Base-by-base conservation (phyloP, 2,888 invertebrate species). In the Mimumesa dahlbomi region DNA sequence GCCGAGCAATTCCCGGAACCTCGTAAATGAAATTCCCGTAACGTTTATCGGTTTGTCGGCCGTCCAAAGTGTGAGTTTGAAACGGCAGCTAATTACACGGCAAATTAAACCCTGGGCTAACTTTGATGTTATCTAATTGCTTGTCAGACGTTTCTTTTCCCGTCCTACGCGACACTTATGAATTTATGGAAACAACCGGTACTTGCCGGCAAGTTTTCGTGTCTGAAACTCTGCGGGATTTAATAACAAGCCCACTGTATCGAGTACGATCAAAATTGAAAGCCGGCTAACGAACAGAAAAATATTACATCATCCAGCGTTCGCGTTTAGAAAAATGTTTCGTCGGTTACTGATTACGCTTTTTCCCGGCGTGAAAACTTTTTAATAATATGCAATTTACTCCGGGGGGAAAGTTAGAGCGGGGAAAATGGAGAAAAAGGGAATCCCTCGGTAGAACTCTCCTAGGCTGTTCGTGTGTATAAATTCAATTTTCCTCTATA, bases 401-500 rank as follows among this genome's bases (percentile, higher is more conserved):
- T 34, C 11, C 34, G 34, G 1, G 3, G 11, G 9, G 9, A 1
- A n/a, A 7, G 34, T 9, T n/a, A n/a, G 34, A 13, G 7, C 21
- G 6, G 43, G 5, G 22, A 43, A 21, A 19, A 14, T 14, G 40
- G 40, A 43, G 21, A 18, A 13, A 19, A 21, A 7, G 54, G 48
- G 38, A 56, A 46, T 45, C n/a, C n/a, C 56, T 56, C 40, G 62
- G 38, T 56, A 56, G 45, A 34, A 34, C 34, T n/a, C n/a, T n/a
- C n/a, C n/a, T n/a, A n/a, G n/a, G n/a, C n/a, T n/a, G n/a, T n/a
- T n/a, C n/a, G n/a, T n/a, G n/a, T 25, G 7, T 1, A 34, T n/a
- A n/a, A 29, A 34, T 34, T 34, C 34, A n/a, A 7, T 34, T 34
- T 34, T 3, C 1, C 34, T 34, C 11, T n/a, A 34, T 11, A 34